Conservation (phyloP, 2,888 invertebrate species). For the Dryobotodes eremita region DNA sequence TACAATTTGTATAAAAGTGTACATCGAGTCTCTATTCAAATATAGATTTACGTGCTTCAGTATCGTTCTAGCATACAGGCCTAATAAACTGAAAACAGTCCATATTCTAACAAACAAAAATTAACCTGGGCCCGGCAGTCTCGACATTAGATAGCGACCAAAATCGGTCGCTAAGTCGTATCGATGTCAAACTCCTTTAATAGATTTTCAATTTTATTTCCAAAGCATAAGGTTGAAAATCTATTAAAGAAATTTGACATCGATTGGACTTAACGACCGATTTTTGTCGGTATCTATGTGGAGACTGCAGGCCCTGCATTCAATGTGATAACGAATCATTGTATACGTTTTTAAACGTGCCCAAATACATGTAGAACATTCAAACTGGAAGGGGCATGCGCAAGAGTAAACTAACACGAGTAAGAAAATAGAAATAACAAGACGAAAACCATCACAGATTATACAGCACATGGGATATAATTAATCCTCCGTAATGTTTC, state of each 20-base stretch:
- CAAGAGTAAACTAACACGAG: background rate
- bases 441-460: slow-evolving; percentile 9
- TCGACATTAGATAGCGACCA: too few relatives aligned
- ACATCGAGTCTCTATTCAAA: background rate
- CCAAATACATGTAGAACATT: slow-evolving; percentile 21
- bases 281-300: too few relatives aligned
- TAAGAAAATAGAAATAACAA: background rate
- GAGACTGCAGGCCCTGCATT: too few relatives aligned
- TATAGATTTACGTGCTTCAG: background rate
- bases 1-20: background rate
- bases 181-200: too few relatives aligned
- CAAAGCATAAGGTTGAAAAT: too few relatives aligned
- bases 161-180: too few relatives aligned
- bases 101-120: slow-evolving; percentile 16
- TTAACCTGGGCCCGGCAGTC: too few relatives aligned
- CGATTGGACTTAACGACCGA: too few relatives aligned
- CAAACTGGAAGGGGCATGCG: slow-evolving; percentile 28
- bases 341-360: slow-evolving; percentile 32
- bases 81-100: slow-evolving; percentile 33
- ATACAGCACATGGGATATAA: background rate
- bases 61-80: slow-evolving; percentile 6
- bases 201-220: too few relatives aligned
- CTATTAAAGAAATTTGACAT: too few relatives aligned
- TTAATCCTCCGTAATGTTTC: background rate
- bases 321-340: slow-evolving; percentile 32